These are phyloP conservation scores for Platichthys flesus DNA, from an alignment of 2,113 vertebrate genomes.

Conservation along the genomic window DNA sequence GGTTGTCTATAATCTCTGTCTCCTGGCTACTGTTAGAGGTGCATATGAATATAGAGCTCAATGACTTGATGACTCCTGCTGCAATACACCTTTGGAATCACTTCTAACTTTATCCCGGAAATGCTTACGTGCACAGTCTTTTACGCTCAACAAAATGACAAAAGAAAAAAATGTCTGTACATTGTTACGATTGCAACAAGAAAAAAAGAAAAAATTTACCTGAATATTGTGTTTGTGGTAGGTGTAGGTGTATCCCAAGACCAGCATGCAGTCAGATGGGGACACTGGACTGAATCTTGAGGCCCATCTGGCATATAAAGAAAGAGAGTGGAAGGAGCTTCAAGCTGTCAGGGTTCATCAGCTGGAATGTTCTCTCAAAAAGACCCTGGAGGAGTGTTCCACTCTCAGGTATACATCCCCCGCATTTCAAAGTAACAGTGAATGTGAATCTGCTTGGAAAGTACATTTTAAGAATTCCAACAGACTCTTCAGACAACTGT, in stretches of 20 bases:
- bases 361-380: constrained; percentile 75
- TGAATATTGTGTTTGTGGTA: background rate
- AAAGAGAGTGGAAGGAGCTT: constrained; percentile 83
- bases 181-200: too few relatives aligned
- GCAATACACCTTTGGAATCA: too few relatives aligned
- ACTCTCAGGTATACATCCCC: constrained; percentile 54
- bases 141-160: too few relatives aligned
- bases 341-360: constrained; percentile 65
- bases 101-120: too few relatives aligned
- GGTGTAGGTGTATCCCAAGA: background rate
- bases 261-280: constrained; percentile 49
- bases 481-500: too few relatives aligned
- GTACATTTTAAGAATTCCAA: background rate
- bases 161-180: too few relatives aligned
- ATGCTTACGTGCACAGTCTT: too few relatives aligned
- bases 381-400: constrained; percentile 51
- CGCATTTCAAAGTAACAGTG: background rate
- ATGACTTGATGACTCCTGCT: too few relatives aligned
- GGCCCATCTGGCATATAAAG: constrained; percentile 78
- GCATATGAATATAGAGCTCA: too few relatives aligned
- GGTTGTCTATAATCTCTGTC: too few relatives aligned
- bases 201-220: background rate
- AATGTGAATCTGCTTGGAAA: background rate
- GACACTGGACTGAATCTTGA: constrained; percentile 63
- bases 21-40: too few relatives aligned